Evolutionary conservation across 2,888 invertebrate species (phyloP), one percentile per base, ranked within the genome.

Genomic region (Scaptomyza polygonia): DNA sequence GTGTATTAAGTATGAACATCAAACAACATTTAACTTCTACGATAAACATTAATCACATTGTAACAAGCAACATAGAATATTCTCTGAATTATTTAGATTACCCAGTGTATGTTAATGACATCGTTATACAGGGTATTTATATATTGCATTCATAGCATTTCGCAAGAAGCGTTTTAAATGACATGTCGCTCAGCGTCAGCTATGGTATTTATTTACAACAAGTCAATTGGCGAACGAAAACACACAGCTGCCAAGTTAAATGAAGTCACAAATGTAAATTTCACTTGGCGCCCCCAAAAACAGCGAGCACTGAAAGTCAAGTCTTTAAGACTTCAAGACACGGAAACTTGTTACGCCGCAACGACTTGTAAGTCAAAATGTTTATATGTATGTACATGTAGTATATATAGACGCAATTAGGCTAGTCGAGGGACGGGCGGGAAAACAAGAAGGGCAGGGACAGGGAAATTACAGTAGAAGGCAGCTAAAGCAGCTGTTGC

Each of bases 241-340:
- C 16, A 44, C 59, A 56, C 58, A 75, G 72, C 68, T 80, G 72
- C 59, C 78, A 86, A 80, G 81, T 84, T 75, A 86, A 83, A 83
- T 83, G 84, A 75, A 86, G 86, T 83, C 82, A 82, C 68, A 83
- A 84, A 82, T 82, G 84, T 82, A 86, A 82, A 86, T 84, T 86
- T 84, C 81, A 81, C 80, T 82, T 78, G 62, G 59, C 63, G 49
- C 51, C 65, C 65, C 56, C 72, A 53, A 67, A 55, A 45, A 56
- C 52, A 18, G 30, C 18, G 16, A 12, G 16, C 29, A 30, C 61
- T 63, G 53, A 27, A 11, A 11, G 25, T 11, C 30, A 58, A 30
- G 43, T 43, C 34, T n/a, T n/a, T n/a, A 27, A 54, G 56, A 32
- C 61, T 51, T 54, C 39, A 27, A 48, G 64, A 52, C 56, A 56